Conservation (phyloP, 2,797 vertebrate species). For the Gephyroberyx darwinii region DNA sequence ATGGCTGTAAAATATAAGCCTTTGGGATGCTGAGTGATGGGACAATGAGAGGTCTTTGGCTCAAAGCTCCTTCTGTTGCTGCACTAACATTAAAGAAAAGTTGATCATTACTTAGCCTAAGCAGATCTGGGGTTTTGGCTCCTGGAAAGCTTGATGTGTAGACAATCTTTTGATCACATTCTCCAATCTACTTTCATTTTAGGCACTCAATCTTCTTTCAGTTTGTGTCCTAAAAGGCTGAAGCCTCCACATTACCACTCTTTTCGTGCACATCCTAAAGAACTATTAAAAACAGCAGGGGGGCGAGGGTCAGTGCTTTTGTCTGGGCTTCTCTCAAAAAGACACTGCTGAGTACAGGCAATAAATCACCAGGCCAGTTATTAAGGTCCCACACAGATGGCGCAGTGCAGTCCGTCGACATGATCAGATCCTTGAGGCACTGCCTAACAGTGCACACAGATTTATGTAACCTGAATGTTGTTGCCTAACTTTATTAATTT, state of each 20-base stretch:
- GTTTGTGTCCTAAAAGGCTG: conserved; percentile 44
- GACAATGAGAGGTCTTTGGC: not conserved
- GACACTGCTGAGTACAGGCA: conserved; percentile 75
- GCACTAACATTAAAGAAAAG: conserved; percentile 10
- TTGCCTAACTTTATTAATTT: not conserved
- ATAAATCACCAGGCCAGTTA: conserved; percentile 79
- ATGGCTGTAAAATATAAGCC: conserved; percentile 39
- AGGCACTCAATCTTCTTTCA: conserved; percentile 49
- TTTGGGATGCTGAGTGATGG: not conserved
- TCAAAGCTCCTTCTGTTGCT: not conserved
- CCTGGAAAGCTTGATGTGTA: not conserved
- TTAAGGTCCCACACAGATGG: conserved; percentile 70
- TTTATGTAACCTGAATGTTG: not conserved
- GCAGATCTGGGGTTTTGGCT: not conserved
- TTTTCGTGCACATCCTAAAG: conserved; percentile 63
- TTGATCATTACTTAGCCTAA: not conserved
- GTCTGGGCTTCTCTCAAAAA: conserved; percentile 67
- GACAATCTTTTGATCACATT: not conserved
- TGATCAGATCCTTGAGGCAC: not conserved
- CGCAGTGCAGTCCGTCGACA: conserved; percentile 19
- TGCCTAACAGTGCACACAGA: not conserved
- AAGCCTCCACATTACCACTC: conserved; percentile 48
- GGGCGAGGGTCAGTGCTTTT: conserved; percentile 66
- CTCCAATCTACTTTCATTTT: conserved; percentile 39
- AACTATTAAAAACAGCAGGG: conserved; percentile 81